phyloP scores from a whole-genome alignment of 2,888 invertebrate genomes.

The Drosophila infuscata region DNA sequence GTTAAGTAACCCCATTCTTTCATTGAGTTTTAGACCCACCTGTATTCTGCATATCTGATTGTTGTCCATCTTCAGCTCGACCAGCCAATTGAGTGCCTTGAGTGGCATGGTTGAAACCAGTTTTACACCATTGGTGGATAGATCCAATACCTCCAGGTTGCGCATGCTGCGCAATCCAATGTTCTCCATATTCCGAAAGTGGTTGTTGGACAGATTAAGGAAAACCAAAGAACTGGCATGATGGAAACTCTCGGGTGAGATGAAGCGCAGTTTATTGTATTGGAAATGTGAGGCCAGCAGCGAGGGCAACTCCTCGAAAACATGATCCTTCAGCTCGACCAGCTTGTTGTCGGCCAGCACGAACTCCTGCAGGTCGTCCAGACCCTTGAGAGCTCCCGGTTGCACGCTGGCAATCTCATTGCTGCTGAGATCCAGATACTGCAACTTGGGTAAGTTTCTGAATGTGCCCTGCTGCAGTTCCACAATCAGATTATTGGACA shows the following conservation, averaged over 20 bases:
- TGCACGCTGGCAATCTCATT: slow-evolving; percentile 92
- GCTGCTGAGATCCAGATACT: slow-evolving; percentile 91
- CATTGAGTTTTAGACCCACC: slow-evolving; percentile 55
- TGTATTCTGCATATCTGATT: slow-evolving; percentile 93
- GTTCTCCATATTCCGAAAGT: slow-evolving; percentile 90
- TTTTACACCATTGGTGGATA: slow-evolving; percentile 92
- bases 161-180: slow-evolving; percentile 90
- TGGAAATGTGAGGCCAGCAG: slow-evolving; percentile 89
- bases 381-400: slow-evolving; percentile 89
- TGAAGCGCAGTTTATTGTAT: slow-evolving; percentile 91
- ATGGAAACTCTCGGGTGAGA: slow-evolving; percentile 91
- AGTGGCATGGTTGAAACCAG: slow-evolving; percentile 89
- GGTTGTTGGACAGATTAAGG: slow-evolving; percentile 93
- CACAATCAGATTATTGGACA: slow-evolving; percentile 91
- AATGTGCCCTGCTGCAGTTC: slow-evolving; percentile 90
- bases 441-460: slow-evolving; percentile 89
- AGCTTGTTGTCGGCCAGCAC: slow-evolving; percentile 90
- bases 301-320: slow-evolving; percentile 91
- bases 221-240: slow-evolving; percentile 92
- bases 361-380: slow-evolving; percentile 90
- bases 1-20: not conserved
- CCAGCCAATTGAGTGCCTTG: slow-evolving; percentile 93
- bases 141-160: slow-evolving; percentile 93
- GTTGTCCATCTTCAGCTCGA: slow-evolving; percentile 93
- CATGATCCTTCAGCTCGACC: slow-evolving; percentile 90